Conservation (phyloP, 2,888 invertebrate genomes). For the Carterocephalus palaemon region DNA sequence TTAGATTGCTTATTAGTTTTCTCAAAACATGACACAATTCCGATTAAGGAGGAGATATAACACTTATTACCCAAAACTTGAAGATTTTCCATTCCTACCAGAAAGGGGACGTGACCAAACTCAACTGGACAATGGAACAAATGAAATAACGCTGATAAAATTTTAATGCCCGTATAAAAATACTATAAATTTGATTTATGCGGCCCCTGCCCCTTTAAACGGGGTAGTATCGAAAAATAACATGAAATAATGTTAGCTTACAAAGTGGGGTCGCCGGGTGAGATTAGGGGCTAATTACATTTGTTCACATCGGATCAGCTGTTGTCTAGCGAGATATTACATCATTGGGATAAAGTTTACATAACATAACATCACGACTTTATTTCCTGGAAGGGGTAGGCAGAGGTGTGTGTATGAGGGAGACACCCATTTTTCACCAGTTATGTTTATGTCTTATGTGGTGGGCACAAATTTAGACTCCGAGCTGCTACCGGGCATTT, state of each 20-base stretch:
- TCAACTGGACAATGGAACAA: conserved; percentile 65
- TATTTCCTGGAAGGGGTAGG: too few species aligned
- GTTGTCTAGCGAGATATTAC: too few species aligned
- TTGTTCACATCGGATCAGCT: conserved; percentile 9
- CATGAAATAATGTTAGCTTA: conserved; percentile 74
- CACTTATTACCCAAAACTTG: neutral
- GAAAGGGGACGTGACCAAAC: conserved; percentile 51
- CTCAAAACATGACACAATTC: too few species aligned
- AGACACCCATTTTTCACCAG: too few species aligned
- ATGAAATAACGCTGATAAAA: conserved; percentile 75
- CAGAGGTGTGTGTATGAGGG: too few species aligned
- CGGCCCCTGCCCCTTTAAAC: conserved; percentile 62
- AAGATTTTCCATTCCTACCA: conserved; percentile 26
- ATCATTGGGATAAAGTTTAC: too few species aligned
- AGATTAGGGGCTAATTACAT: conserved; percentile 50
- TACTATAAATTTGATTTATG: conserved; percentile 78
- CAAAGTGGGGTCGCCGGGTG: conserved; percentile 52
- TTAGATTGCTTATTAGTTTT: too few species aligned
- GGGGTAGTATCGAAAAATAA: conserved; percentile 77
- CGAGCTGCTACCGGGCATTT: too few species aligned
- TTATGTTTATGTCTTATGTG: too few species aligned
- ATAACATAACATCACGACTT: too few species aligned
- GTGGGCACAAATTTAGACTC: too few species aligned
- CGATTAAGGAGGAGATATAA: too few species aligned
- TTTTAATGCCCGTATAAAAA: conserved; percentile 77